These are phyloP conservation scores for Nomia melanderi DNA, from an alignment of 1,140 invertebrate genomes.

Conservation along the genomic window DNA sequence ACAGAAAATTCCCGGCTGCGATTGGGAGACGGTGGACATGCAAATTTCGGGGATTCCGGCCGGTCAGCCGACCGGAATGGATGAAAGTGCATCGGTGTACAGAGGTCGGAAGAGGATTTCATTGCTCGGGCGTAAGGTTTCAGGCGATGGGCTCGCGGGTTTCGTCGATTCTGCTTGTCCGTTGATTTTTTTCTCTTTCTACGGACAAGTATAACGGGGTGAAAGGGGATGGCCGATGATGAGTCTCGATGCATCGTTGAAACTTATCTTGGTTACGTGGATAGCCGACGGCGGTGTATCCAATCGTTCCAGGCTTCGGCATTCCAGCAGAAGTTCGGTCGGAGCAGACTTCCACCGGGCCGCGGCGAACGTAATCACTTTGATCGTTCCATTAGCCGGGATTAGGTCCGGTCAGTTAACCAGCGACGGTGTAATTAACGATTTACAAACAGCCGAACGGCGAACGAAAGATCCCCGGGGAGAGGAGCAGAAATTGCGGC, in stretches of 20 bases:
- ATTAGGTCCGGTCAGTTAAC: not conserved
- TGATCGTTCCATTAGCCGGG: not conserved
- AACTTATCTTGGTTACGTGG: slow-evolving; percentile 33
- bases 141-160: not conserved
- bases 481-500: no score
- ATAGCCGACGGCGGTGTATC: not conserved
- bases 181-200: no score
- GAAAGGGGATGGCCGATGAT: not conserved
- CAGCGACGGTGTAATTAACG: not conserved
- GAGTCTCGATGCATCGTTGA: not conserved
- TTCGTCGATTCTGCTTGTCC: not conserved
- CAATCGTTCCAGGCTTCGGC: not conserved
- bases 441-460: no score
- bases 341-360: no score
- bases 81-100: slow-evolving; percentile 33
- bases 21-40: slow-evolving; percentile 41
- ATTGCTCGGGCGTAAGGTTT: not conserved
- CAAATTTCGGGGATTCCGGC: slow-evolving; percentile 54
- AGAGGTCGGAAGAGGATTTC: not conserved
- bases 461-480: slow-evolving; percentile 14
- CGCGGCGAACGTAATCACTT: slow-evolving; percentile 7
- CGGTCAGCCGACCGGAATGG: no score
- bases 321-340: no score
- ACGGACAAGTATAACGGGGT: not conserved
- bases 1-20: not conserved